Conservation (phyloP, 2,113 vertebrate genomes). For the Mustela lutreola region DNA sequence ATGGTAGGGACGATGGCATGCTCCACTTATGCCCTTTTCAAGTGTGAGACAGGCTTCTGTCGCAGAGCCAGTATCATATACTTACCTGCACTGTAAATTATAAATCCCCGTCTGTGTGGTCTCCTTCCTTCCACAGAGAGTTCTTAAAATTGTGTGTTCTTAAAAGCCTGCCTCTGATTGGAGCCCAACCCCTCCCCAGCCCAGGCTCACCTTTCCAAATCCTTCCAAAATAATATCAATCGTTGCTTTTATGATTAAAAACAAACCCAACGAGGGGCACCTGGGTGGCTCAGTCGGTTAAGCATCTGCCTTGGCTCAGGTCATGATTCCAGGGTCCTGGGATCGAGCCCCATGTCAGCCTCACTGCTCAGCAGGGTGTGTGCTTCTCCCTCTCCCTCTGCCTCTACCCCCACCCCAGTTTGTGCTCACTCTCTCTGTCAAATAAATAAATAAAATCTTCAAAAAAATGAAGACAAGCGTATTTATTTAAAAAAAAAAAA, state of each 20-base stretch:
- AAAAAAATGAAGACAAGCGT: too few species aligned
- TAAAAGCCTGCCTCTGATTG: not conserved
- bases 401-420: too few species aligned
- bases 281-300: too few species aligned
- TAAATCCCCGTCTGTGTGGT: too few species aligned
- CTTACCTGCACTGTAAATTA: accelerated
- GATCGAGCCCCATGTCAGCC: too few species aligned
- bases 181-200: not conserved
- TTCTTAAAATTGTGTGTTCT: not conserved
- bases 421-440: too few species aligned
- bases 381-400: too few species aligned
- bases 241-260: not conserved
- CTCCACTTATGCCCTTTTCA: not conserved
- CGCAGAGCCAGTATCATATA: not conserved
- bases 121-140: not conserved
- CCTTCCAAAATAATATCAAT: not conserved
- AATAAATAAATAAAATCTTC: not conserved
- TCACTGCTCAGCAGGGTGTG: too few species aligned
- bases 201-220: not conserved
- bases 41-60: not conserved
- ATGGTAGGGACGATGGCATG: accelerated
- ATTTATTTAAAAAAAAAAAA: not conserved
- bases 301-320: too few species aligned
- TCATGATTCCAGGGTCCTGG: too few species aligned
- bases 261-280: not conserved